Conservation (phyloP, 1,140 invertebrate genomes). For the Neoseiulus cucumeris region DNA sequence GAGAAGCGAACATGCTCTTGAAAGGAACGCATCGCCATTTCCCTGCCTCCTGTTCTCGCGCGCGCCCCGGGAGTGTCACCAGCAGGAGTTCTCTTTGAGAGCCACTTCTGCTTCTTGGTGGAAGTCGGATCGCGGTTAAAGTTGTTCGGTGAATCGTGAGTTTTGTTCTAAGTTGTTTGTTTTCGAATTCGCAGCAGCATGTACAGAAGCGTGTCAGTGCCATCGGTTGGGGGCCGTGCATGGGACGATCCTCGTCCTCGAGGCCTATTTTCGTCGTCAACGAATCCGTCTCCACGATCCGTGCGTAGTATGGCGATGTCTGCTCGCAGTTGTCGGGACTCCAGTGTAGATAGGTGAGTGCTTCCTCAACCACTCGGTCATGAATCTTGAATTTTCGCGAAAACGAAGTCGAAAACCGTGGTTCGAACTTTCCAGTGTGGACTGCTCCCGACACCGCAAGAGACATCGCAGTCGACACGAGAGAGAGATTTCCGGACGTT, state of each 20-base stretch:
- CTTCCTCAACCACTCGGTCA: background rate
- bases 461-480: constrained; percentile 10
- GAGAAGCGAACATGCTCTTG: too few relatives aligned
- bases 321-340: constrained; percentile 9
- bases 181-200: background rate
- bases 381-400: too few relatives aligned
- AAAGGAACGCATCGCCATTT: too few relatives aligned
- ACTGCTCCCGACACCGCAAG: constrained; percentile 8
- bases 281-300: constrained; percentile 34
- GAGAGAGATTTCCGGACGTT: background rate
- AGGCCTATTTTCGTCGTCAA: constrained; percentile 23
- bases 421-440: background rate
- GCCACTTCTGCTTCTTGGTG: too few relatives aligned
- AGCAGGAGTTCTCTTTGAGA: too few relatives aligned
- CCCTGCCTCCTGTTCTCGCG: too few relatives aligned
- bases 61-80: too few relatives aligned
- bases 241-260: constrained; percentile 22
- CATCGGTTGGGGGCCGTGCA: background rate
- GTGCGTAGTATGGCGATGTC: constrained; percentile 18
- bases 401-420: background rate
- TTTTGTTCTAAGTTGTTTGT: too few relatives aligned
- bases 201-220: constrained; percentile 11
- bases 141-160: too few relatives aligned
- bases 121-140: too few relatives aligned
- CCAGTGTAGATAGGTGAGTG: background rate